These are phyloP conservation scores for Lineus longissimus DNA, from an alignment of 1,140 invertebrate species.

Conservation along the genomic window DNA sequence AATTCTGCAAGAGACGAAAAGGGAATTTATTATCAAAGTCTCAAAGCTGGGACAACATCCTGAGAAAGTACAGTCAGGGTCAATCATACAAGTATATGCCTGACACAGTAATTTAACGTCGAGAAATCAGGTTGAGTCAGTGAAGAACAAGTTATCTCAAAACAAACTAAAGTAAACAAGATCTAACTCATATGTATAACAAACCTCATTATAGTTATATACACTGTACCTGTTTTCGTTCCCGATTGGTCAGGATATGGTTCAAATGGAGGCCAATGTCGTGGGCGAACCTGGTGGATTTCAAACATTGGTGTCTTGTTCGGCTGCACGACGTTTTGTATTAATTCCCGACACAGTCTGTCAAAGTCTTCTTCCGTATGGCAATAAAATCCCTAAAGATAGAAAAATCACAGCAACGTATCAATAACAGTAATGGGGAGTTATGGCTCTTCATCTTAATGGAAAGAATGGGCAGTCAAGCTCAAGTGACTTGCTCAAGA, in stretches of 20 bases:
- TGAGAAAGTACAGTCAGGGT: neutral
- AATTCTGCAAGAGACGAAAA: conserved; percentile 14
- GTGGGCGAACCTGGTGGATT: conserved; percentile 38
- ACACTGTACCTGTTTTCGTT: neutral
- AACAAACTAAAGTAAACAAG: neutral
- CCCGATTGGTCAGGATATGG: conserved; percentile 14
- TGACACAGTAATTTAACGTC: too few relatives aligned
- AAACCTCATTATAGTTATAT: neutral
- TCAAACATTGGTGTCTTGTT: conserved; percentile 50
- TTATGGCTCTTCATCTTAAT: too few relatives aligned
- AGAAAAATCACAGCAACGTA: neutral
- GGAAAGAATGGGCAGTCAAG: too few relatives aligned
- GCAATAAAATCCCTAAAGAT: conserved; percentile 83
- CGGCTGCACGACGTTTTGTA: conserved; percentile 25
- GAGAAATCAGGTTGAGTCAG: too few relatives aligned
- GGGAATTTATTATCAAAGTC: neutral
- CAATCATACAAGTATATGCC: neutral
- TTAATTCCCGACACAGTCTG: conserved; percentile 62
- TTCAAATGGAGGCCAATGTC: conserved; percentile 41
- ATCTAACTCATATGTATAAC: neutral
- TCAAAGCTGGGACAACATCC: neutral
- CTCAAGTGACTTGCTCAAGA: too few relatives aligned
- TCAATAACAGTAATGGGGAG: neutral
- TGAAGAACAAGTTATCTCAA: neutral
- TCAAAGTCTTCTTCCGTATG: conserved; percentile 79